A percentile compares a stretch with the other conserved stretches of the same genome.
phyloP scores from a whole-genome alignment of 2,113 vertebrate genomes.

The Centropristis striata region DNA sequence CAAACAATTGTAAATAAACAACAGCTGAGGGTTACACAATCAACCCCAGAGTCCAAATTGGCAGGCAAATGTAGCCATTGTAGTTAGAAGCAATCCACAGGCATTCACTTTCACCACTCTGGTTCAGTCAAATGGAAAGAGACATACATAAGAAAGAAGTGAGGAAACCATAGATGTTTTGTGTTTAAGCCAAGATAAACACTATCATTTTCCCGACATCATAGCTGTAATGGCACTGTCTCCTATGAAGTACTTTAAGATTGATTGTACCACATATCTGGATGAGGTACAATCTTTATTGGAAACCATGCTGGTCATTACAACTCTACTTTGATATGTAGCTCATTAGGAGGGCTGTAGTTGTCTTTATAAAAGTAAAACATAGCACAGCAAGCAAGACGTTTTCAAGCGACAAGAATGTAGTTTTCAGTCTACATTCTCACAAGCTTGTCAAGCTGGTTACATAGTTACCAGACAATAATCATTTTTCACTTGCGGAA shows the following conservation, averaged over 20 bases:
- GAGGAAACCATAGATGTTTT: neutral
- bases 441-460: constrained; percentile 4
- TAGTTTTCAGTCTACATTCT: neutral
- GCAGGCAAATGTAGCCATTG: neutral
- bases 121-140: neutral
- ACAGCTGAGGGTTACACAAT: constrained; percentile 39
- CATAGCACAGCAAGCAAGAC: neutral
- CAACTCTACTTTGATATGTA: neutral
- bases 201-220: neutral
- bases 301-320: neutral
- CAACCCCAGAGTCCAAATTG: constrained; percentile 23
- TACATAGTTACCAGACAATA: neutral
- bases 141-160: neutral
- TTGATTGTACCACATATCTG: neutral
- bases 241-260: neutral
- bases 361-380: neutral
- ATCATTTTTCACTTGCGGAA: neutral
- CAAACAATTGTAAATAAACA: constrained; percentile 43
- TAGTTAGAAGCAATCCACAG: constrained; percentile 10
- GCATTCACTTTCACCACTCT: constrained; percentile 31
- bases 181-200: constrained; percentile 19
- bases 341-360: neutral
- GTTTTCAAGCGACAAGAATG: neutral
- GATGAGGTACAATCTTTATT: neutral
- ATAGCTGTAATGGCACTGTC: neutral